Evolutionary conservation across 2,797 vertebrate genomes (phyloP), one percentile per base, ranked within the genome.

Genomic region (Ctenochaetus hawaiiensis): DNA sequence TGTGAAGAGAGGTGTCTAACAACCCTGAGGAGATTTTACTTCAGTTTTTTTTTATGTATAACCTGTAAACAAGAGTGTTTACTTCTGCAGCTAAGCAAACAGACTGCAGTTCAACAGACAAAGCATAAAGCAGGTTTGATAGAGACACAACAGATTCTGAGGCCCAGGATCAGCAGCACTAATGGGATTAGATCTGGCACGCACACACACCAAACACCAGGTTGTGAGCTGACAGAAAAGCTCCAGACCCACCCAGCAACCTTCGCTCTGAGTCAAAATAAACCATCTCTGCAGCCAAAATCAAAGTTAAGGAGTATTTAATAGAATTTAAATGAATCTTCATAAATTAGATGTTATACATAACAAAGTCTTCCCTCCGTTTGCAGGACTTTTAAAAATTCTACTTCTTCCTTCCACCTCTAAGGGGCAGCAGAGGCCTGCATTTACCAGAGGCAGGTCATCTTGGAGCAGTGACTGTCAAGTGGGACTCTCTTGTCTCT

Each of bases 361-460:
- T 34, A 34, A 34, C 30, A 34, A 59, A 70, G 6, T 30, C 30
- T 56, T 26, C 5, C 16, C 11, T 47, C 4, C 5, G 16, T 10
- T n/a, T 17, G 53, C 22, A 10, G 77, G 48, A 37, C 17, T 23
- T 77, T 59, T 64, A 3, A 1, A 47, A 44, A 23, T 17, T 49
- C n/a, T 53, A 26, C 43, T 78, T 80, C 78, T 56, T 43, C 26
- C 23, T 70, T 68, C 71, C 26, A 65, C 93, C 95, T 63, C 93
- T 94, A 92, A 93, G 94, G 88, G 93, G 92, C 94, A 95, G 93
- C 91, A 95, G 91, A 93, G 94, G 84, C 87, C 92, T 92, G 88
- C 64, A 80, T 76, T 91, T 91, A 68, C 75, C 60, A 52, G 43
- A 75, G 26, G 39, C 49, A 66, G 64, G 66, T 53, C 75, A 30